Conservation (phyloP, 1,140 invertebrate species). For the Sitodiplosis mosellana region DNA sequence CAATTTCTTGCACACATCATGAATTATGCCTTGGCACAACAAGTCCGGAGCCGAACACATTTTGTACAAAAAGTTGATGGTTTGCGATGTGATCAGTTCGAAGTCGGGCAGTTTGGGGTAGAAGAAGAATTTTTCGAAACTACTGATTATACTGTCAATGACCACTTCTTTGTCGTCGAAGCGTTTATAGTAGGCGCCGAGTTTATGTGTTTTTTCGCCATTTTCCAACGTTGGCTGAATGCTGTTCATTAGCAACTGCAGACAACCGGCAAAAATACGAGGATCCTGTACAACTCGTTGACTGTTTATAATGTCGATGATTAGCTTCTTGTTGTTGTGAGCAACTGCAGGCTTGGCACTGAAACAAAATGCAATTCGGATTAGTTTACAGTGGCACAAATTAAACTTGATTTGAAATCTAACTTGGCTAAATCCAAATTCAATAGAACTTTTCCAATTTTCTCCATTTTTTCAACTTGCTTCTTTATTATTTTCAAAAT, state of each 20-base stretch:
- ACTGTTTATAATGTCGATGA: conserved; percentile 28
- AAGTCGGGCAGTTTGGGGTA: conserved; percentile 14
- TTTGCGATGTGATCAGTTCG: conserved; percentile 14
- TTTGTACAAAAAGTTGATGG: conserved; percentile 18
- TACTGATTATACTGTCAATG: conserved; percentile 10
- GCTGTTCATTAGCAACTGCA: conserved; percentile 17
- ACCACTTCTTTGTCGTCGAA: conserved; percentile 11
- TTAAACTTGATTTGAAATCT: no score
- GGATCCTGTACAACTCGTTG: conserved; percentile 15
- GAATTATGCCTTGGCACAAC: conserved; percentile 16
- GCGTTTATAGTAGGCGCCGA: conserved; percentile 17
- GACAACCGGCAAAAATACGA: conserved; percentile 14
- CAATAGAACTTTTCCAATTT: no score
- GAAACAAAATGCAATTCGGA: no score
- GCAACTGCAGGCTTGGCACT: conserved; percentile 34
- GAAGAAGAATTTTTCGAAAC: conserved; percentile 18
- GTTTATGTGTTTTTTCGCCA: conserved; percentile 5
- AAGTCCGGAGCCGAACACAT: conserved; percentile 20
- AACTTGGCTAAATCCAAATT: no score
- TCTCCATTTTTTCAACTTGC: no score
- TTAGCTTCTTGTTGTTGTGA: conserved; percentile 30
- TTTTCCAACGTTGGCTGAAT: conserved; percentile 7
- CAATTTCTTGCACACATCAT: conserved; percentile 9
- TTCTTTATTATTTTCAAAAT: no score
- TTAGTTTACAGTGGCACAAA: no score